Evolutionary conservation across 2,797 vertebrate species (phyloP).

Genomic region (Nyctibius grandis): DNA sequence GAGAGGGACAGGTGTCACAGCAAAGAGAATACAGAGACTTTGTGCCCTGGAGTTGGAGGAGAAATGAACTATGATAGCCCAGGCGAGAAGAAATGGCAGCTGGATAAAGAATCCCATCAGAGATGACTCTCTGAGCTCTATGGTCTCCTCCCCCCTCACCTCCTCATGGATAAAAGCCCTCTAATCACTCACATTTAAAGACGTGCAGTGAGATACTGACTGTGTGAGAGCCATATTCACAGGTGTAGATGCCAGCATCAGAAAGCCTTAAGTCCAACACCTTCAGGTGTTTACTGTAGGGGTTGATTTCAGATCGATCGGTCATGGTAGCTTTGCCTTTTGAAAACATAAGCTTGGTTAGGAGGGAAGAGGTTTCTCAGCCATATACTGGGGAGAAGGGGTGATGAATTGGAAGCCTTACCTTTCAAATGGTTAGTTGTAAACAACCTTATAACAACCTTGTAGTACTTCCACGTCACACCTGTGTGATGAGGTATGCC

Average conservation of each 20-base stretch:
- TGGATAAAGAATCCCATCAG: not conserved
- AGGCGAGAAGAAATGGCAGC: not conserved
- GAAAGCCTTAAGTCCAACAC: not conserved
- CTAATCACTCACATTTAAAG: conserved; percentile 55
- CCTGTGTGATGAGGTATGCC: accelerated
- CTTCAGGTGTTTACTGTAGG: not conserved
- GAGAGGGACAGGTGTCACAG: not conserved
- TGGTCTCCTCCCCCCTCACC: not conserved
- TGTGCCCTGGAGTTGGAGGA: not conserved
- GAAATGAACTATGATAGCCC: not conserved
- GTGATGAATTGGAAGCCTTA: not conserved
- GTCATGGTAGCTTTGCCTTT: not conserved
- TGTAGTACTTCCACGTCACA: conserved; percentile 27
- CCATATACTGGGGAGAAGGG: not conserved
- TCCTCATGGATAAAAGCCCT: not conserved
- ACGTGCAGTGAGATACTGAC: conserved; percentile 32
- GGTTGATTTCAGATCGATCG: not conserved
- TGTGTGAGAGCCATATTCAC: not conserved
- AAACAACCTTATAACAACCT: accelerated
- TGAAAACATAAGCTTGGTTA: not conserved
- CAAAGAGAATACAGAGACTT: not conserved
- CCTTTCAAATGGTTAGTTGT: accelerated
- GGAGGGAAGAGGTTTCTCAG: not conserved
- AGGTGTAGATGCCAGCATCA: conserved; percentile 50
- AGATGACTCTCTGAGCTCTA: not conserved